phyloP scores from a whole-genome alignment of 1,140 invertebrate species.

The Cherax destructor region DNA sequence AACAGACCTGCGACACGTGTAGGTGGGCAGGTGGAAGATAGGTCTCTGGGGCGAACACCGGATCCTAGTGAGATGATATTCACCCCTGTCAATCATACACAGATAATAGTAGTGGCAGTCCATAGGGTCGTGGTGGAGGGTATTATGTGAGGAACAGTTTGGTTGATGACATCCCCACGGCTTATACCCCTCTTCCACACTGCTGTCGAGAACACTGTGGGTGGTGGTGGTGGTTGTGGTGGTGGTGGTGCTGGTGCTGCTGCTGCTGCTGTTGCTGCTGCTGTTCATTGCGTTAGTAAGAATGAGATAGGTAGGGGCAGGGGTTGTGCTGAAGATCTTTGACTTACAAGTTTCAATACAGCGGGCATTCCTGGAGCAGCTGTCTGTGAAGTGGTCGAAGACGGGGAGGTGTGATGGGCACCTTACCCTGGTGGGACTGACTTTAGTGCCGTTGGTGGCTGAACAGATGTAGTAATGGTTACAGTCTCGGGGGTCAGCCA shows the following conservation, averaged over 20 bases:
- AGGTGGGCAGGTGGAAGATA: slow-evolving; percentile 21
- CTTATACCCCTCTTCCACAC: not conserved
- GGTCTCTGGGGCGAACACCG: slow-evolving; percentile 27
- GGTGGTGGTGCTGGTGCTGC: not conserved
- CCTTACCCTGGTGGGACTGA: slow-evolving; percentile 16
- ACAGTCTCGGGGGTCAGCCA: slow-evolving; percentile 41
- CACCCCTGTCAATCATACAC: slow-evolving; percentile 10
- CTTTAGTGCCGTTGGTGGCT: not conserved
- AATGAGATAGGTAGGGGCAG: not conserved
- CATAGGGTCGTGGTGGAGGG: slow-evolving; percentile 28
- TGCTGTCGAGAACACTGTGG: not conserved
- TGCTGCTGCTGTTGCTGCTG: not conserved
- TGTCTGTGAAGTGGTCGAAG: slow-evolving; percentile 29
- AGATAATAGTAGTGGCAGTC: slow-evolving; percentile 52
- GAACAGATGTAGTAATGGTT: slow-evolving; percentile 46
- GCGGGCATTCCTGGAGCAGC: slow-evolving; percentile 1
- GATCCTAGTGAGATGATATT: slow-evolving; percentile 14
- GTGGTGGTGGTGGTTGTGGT: no score
- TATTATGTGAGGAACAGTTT: slow-evolving; percentile 25
- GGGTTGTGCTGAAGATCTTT: not conserved
- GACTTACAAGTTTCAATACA: slow-evolving; percentile 15
- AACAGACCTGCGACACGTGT: slow-evolving; percentile 4
- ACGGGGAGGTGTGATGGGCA: slow-evolving; percentile 37
- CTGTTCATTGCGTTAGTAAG: not conserved
- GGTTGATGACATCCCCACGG: slow-evolving; percentile 25